Base-by-base conservation (phyloP, 2,888 invertebrate species). In the Dryomyza anilis region DNA sequence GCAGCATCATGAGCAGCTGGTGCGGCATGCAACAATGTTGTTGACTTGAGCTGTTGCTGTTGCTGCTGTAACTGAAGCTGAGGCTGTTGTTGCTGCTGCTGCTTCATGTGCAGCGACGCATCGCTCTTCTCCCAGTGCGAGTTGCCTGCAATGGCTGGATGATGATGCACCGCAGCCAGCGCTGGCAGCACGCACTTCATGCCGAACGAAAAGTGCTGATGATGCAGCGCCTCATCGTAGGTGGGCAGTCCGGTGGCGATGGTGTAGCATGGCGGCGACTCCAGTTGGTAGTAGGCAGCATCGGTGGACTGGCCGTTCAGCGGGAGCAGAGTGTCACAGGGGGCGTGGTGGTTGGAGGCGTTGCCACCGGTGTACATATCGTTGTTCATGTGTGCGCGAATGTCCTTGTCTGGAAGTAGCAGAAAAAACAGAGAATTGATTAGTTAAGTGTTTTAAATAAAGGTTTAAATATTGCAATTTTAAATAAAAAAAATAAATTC, bases 161-260 rank as follows among this genome's bases (percentile, higher is more conserved):
- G 76, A 70, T 79, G 78, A 73, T 78, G 79, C 68, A 78, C 80
- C 59, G 80, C 78, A 63, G 81, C 76, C 68, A 81, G 74, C n/a
- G 75, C 74, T 58, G 81, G 81, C 73, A 79, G 80, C 64, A 80
- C 71, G 71, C 79, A 80, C 71, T 81, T 82, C 80, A 81, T 79
- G 73, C 81, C 81, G 68, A 76, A 82, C 70, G 77, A 74, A 67
- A 78, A 79, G 64, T 77, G 78, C 58, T 77, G 76, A 77, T 87
- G 87, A 77, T 86, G 85, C 73, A 88, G 76, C 14, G 88, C 88
- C 77, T 88, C 88, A 67, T 87, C 87, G 80, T 88, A 88, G 67
- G 85, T 87, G 39, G 88, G 88, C 65, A 88, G 76, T 10, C 88
- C 88, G 29, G 88, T 88, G 72, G 87, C 88, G 69, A 88, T 85